Conservation (phyloP, 2,113 vertebrate species). For the Gallinago media region DNA sequence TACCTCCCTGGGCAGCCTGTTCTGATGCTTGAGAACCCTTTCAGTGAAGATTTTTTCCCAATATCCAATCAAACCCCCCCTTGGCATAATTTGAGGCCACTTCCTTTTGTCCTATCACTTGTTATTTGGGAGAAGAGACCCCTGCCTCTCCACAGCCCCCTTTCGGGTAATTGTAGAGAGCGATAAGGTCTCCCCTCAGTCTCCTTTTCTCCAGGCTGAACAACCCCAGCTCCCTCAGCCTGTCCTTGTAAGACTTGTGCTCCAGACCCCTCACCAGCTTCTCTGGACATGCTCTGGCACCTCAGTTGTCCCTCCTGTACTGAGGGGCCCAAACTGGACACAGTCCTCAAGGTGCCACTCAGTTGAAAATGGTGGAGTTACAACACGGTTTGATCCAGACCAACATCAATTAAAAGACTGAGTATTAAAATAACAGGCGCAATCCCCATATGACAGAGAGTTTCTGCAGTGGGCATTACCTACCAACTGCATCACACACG, state of each 20-base stretch:
- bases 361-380: neutral
- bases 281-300: rapidly evolving
- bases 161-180: neutral
- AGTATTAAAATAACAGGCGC: neutral
- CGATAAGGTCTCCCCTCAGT: rapidly evolving
- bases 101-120: neutral
- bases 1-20: neutral
- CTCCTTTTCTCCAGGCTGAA: neutral
- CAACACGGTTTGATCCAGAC: neutral
- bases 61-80: neutral
- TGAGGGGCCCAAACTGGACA: neutral
- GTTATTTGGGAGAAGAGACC: neutral
- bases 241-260: rapidly evolving
- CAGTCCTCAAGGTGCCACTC: neutral
- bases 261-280: neutral
- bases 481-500: neutral
- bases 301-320: rapidly evolving
- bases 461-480: neutral
- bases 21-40: neutral
- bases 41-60: neutral
- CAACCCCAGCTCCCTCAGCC: neutral
- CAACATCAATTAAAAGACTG: neutral
- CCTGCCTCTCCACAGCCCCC: neutral
- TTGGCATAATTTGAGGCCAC: rapidly evolving
- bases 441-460: neutral